Percentiles rank a stretch among this genome's conserved stretches.
Conservation (phyloP, 1,140 invertebrate genomes). For the Conopomorpha cramerella region DNA sequence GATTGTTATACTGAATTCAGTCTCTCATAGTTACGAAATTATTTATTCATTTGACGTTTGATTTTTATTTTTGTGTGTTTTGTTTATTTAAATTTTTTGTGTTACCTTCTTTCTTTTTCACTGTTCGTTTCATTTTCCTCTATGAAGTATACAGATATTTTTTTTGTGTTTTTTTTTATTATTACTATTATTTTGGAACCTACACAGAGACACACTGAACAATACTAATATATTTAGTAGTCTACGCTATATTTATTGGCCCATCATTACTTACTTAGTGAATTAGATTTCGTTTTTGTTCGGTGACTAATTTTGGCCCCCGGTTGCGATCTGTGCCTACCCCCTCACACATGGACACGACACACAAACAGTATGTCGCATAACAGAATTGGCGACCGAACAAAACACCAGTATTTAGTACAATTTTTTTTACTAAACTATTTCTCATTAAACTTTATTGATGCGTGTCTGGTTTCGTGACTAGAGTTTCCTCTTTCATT, state of each 20-base stretch:
- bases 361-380: too few relatives aligned
- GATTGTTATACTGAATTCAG: conserved; percentile 11
- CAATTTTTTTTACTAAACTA: conserved; percentile 16
- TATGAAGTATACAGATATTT: conserved; percentile 31
- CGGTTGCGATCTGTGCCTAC: not conserved
- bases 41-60: too few relatives aligned
- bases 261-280: too few relatives aligned
- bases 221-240: conserved; percentile 37
- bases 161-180: conserved; percentile 19
- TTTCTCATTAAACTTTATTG: conserved; percentile 4
- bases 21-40: conserved; percentile 17
- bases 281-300: conserved; percentile 35
- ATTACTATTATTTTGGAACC: conserved; percentile 37
- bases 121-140: conserved; percentile 32
- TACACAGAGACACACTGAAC: conserved; percentile 60
- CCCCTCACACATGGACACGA: conserved; percentile 3
- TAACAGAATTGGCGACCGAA: conserved; percentile 36
- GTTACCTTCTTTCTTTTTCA: too few relatives aligned
- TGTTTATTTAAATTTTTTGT: too few relatives aligned
- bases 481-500: conserved; percentile 4
- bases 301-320: conserved; percentile 32
- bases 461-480: conserved; percentile 36
- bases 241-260: conserved; percentile 50
- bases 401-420: conserved; percentile 17
- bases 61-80: too few relatives aligned